Conservation (phyloP, 2,113 vertebrate genomes). For the Danio rerio region GRCz12tu NC_133192.1:194501-195000, state of each 20-base stretch:
- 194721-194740: not conserved
- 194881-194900: conserved; percentile 87
- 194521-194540: conserved; percentile 88
- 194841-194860: not conserved
- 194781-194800: not conserved
- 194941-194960: conserved; percentile 89
- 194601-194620: conserved; percentile 97
- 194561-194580: conserved; percentile 95
- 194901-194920: conserved; percentile 96
- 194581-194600: conserved; percentile 95
- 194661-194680: no score
- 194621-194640: conserved; percentile 98
- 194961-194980: conserved; percentile 94
- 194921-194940: conserved; percentile 92
- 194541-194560: conserved; percentile 96
- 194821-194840: no score
- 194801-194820: no score
- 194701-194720: not conserved
- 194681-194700: no score
- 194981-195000: conserved; percentile 93
- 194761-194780: no score
- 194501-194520: no score
- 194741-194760: not conserved
- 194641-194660: conserved; percentile 90
- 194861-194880: conserved; percentile 82